Conservation (phyloP, 2,888 invertebrate species). For the Brenthis hecate region DNA sequence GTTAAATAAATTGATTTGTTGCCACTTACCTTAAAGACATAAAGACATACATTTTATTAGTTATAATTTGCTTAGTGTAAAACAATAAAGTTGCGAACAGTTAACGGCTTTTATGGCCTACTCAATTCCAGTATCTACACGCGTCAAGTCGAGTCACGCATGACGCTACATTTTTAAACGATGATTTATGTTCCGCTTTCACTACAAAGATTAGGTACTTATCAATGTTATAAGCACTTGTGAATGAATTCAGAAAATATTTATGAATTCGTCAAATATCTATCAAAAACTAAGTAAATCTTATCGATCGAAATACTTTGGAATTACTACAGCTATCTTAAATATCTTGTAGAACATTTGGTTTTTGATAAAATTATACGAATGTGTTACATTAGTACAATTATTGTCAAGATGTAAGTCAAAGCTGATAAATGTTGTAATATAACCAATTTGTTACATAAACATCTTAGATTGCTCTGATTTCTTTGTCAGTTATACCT, state of each 20-base stretch:
- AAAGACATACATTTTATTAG: background rate
- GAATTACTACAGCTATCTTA: too few species aligned
- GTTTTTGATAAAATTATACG: background rate
- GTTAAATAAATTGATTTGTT: too few species aligned
- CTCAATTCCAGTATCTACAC: conserved; percentile 26
- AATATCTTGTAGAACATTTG: too few species aligned
- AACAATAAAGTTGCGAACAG: conserved; percentile 20
- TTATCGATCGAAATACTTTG: too few species aligned
- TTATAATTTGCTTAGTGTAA: background rate
- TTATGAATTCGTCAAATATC: too few species aligned
- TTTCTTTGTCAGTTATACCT: conserved; percentile 12
- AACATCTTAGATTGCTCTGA: conserved; percentile 7
- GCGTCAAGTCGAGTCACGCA: conserved; percentile 36
- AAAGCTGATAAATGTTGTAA: background rate
- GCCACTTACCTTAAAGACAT: too few species aligned
- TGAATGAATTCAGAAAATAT: background rate
- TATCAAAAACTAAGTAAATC: too few species aligned
- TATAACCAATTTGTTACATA: conserved; percentile 7
- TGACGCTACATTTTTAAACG: conserved; percentile 39
- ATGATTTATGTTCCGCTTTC: conserved; percentile 39
- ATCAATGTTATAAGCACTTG: conserved; percentile 19
- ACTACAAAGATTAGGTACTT: conserved; percentile 27
- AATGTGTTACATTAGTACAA: background rate
- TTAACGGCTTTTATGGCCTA: conserved; percentile 26
- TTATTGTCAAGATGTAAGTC: background rate